Percentiles rank a stretch among this genome's conserved stretches.
Conservation (phyloP, 2,888 invertebrate species). For the Ellobium chinense region DNA sequence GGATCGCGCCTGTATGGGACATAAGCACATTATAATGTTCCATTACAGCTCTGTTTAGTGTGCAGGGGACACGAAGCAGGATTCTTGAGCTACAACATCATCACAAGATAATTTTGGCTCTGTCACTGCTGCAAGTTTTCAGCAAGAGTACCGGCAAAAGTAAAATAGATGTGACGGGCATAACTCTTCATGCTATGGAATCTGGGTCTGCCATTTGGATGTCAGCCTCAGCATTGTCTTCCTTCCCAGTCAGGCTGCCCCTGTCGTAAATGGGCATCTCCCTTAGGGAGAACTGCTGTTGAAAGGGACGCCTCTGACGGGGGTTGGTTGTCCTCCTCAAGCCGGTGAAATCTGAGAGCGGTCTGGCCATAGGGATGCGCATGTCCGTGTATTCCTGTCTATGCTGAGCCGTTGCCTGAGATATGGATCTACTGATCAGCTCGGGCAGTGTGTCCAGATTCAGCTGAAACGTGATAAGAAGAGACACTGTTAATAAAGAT, state of each 20-base stretch:
- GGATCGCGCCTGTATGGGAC: no score
- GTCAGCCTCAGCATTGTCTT: background rate
- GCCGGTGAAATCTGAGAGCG: constrained; percentile 49
- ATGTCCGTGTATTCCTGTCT: constrained; percentile 44
- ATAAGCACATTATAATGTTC: no score
- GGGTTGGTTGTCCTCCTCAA: constrained; percentile 45
- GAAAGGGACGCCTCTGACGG: constrained; percentile 48
- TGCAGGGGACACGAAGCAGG: no score
- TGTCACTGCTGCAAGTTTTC: no score
- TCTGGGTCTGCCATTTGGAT: background rate
- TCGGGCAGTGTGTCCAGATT: constrained; percentile 66
- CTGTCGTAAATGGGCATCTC: constrained; percentile 44
- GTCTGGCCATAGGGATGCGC: constrained; percentile 23
- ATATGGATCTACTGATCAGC: constrained; percentile 56
- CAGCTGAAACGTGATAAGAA: constrained; percentile 54
- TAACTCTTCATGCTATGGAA: no score
- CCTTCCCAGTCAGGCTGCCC: background rate
- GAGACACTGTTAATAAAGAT: background rate
- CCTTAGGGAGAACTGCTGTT: constrained; percentile 48
- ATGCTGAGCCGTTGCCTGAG: constrained; percentile 25
- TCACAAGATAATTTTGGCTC: no score
- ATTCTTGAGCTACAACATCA: no score
- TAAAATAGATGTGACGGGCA: no score
- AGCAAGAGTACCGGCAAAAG: no score
- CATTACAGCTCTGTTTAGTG: no score